Base-by-base conservation (phyloP, 2,888 invertebrate genomes). In the Harpalus rubripes region DNA sequence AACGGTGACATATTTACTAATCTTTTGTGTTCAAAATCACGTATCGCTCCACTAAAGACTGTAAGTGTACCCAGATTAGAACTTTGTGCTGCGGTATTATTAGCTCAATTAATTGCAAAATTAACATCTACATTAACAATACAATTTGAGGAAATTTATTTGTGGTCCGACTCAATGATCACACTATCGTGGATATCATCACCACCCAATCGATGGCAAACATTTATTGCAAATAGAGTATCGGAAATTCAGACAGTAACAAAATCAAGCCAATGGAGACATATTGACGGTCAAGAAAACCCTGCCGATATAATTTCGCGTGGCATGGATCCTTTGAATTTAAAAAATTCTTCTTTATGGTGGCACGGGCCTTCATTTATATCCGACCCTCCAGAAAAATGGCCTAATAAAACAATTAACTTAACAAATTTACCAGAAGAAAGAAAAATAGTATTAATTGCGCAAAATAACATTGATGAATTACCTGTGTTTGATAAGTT, bases 41-140 rank as follows among this genome's bases (percentile, higher is more conserved):
- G 63, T 1, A 61, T 80, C 18, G 39, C 80, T 10, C 80, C 61
- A 32, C 15, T 80, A 80, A 80, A 61, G 32, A 61, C 18, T 26
- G 15, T 80, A 32, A 80, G 22, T 59, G 8, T 39, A 61, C 59
- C 80, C 15, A 59, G 18, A n/a, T 80, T 80, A 61, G 80, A 80
- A 80, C 63, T 80, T 59, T 26, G 80, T 18, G 80, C 41, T 44
- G 80, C 61, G 7, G n/a, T 80, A 0, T 32, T 80, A 80, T 61
- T 80, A 61, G 59, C 80, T n/a, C 59, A 80, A 80, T 59, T 80
- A 61, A 80, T 80, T 26, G 8, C n/a, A 59, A 80, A 80, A 80
- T n/a, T 80, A 59, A 80, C 22, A 80, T 10, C 18, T 22, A 56
- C 56, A 52, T 56, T 44, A 78, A 16, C 56, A 18, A 78, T 56